phyloP scores from a whole-genome alignment of 2,113 vertebrate species.

The Epinephelus moara region DNA sequence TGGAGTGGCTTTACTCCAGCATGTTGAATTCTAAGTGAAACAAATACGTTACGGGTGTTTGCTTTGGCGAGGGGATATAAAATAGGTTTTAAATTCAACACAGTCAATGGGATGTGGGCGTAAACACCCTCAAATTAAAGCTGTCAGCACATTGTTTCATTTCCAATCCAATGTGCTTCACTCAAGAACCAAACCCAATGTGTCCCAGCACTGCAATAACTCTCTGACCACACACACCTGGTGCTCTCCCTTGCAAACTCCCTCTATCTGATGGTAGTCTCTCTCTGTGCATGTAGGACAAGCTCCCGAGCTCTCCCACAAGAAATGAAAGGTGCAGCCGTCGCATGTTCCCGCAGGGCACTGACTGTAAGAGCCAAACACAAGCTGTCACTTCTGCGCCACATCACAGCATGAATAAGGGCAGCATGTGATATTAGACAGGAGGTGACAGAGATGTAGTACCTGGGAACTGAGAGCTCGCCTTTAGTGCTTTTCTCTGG shows the following conservation, averaged over 20 bases:
- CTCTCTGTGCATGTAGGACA: conserved; percentile 93
- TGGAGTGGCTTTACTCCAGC: background rate
- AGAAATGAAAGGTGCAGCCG: conserved; percentile 93
- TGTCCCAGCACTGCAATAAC: background rate
- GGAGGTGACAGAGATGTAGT: conserved; percentile 34
- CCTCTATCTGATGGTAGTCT: conserved; percentile 95
- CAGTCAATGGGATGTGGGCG: background rate
- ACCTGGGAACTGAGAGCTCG: conserved; percentile 93
- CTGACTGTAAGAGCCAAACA: conserved; percentile 77
- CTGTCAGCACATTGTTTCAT: background rate
- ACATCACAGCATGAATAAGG: background rate
- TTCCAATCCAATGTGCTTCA: background rate
- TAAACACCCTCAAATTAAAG: conserved; percentile 2
- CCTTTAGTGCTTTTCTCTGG: conserved; percentile 86
- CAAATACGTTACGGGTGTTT: conserved; percentile 5
- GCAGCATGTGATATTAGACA: background rate
- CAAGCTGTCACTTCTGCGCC: conserved; percentile 18
- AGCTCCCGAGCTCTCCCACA: conserved; percentile 95
- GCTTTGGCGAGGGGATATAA: background rate
- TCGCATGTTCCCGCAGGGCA: conserved; percentile 96
- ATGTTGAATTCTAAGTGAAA: conserved; percentile 12
- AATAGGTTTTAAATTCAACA: conserved; percentile 12
- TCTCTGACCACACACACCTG: conserved; percentile 85
- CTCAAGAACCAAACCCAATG: background rate
- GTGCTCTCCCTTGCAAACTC: conserved; percentile 91